These are phyloP conservation scores for Scalopus aquaticus DNA, from an alignment of 2,113 vertebrate species.

Conservation along the genomic window DNA sequence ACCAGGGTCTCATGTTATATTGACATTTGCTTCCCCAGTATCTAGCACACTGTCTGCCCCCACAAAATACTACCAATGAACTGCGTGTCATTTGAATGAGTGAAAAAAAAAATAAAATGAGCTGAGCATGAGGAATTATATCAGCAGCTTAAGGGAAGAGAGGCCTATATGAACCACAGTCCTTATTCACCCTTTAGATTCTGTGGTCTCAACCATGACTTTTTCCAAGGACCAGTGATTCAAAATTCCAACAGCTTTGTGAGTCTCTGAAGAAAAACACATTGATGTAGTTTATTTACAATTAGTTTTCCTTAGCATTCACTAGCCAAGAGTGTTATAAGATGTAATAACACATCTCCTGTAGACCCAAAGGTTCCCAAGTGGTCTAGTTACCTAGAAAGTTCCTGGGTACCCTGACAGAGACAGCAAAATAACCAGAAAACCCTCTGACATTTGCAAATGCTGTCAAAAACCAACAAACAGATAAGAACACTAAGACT, in stretches of 20 bases:
- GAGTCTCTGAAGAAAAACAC: background rate
- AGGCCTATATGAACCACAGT: background rate
- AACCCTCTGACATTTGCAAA: constrained; percentile 70
- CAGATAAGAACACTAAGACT: constrained; percentile 31
- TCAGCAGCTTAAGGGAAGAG: background rate
- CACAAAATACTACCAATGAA: background rate
- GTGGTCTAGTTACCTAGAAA: background rate
- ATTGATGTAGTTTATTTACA: background rate
- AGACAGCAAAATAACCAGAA: constrained; percentile 47
- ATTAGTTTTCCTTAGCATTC: background rate
- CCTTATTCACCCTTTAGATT: background rate
- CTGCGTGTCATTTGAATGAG: background rate
- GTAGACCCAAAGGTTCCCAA: background rate
- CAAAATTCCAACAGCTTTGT: background rate
- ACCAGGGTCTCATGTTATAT: background rate
- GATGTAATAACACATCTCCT: background rate
- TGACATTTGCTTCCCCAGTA: background rate
- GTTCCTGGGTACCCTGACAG: background rate
- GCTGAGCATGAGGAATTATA: background rate
- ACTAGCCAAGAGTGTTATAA: background rate
- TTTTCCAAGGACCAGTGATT: constrained; percentile 21
- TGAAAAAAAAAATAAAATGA: background rate
- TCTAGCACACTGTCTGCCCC: background rate
- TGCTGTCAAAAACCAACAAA: constrained; percentile 18
- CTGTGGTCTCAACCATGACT: background rate